These are phyloP conservation scores for Numenius arquata DNA, from an alignment of 2,113 vertebrate genomes.

Conservation along the genomic window DNA sequence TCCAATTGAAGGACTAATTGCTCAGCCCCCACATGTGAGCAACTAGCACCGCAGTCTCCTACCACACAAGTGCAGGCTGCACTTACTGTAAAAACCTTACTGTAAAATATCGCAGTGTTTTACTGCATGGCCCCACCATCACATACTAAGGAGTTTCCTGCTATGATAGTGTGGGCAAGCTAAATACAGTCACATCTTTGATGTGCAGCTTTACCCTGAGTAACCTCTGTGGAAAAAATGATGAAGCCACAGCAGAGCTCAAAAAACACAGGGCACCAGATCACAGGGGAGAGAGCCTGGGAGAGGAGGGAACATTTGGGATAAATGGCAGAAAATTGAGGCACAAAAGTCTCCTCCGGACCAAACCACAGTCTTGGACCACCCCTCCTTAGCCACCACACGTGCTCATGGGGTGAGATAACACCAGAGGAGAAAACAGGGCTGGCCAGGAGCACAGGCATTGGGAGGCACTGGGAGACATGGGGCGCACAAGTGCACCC, in stretches of 20 bases:
- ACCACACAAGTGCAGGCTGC: background rate
- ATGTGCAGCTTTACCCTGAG: slow-evolving; percentile 11
- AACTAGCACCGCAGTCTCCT: background rate
- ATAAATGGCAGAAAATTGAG: background rate
- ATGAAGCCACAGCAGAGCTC: background rate
- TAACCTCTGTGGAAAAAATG: slow-evolving; percentile 28
- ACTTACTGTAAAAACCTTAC: background rate
- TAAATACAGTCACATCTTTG: background rate
- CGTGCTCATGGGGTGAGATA: fast-evolving
- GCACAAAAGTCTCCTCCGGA: background rate
- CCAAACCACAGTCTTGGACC: background rate
- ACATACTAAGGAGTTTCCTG: background rate
- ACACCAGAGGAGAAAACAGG: background rate
- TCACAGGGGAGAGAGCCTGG: background rate
- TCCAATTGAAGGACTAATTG: background rate
- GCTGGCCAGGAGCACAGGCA: background rate
- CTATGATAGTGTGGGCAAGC: background rate
- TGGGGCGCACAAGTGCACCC: fast-evolving
- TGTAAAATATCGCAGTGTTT: background rate
- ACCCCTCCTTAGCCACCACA: background rate
- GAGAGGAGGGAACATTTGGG: background rate
- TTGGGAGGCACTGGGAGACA: fast-evolving
- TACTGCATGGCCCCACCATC: background rate
- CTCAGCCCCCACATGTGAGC: fast-evolving
- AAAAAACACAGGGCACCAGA: background rate